Base-by-base conservation (phyloP, 2,113 vertebrate genomes). In the Atrichornis clamosus region DNA sequence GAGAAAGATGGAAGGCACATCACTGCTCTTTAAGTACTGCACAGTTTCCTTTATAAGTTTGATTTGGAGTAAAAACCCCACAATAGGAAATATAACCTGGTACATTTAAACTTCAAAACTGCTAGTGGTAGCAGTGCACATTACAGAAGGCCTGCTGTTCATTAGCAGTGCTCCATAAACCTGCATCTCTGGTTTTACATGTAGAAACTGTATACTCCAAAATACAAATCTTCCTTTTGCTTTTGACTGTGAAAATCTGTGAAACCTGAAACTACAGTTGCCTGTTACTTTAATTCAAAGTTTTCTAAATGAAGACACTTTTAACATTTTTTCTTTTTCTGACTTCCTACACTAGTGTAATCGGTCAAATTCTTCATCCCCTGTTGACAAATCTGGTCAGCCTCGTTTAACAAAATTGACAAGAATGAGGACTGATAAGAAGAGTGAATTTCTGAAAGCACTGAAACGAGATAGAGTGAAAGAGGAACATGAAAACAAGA, bases 391-490 rank as follows among this genome's bases (percentile, higher is more conserved):
- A 96, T 95, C 97, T 87, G 96, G 91, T 93, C 98, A 98, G 63
- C 98, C 97, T 91, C 96, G 96, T 60, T 96, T 98, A 93, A 98
- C 96, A 94, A 98, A 98, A 96, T 91, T 98, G 94, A 98, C 98
- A 28, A 97, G 98, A 77, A 98, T 96, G 92, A 94, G 97, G 37
- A 96, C 96, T 35, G 97, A 98, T 96, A 98, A 97, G 89, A 98
- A 98, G 92, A 98, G 98, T 88, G 98, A 98, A 79, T 98, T 98
- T 96, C 95, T 98, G 96, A 98, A 98, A 93, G 93, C 97, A 6
- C 53, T 98, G 78, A 98, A 98, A 93, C 97, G 85, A 82, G 98
- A 98, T 50, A 92, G 90, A 96, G 90, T 97, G 79, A 97, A 98
- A 94, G 97, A 98, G 37, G 96, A 98, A 33, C 97, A 95, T 27